A percentile compares a stretch with the other conserved stretches of the same genome.
Conservation (phyloP, 1,140 invertebrate species). For the Globodera rostochiensis region DNA sequence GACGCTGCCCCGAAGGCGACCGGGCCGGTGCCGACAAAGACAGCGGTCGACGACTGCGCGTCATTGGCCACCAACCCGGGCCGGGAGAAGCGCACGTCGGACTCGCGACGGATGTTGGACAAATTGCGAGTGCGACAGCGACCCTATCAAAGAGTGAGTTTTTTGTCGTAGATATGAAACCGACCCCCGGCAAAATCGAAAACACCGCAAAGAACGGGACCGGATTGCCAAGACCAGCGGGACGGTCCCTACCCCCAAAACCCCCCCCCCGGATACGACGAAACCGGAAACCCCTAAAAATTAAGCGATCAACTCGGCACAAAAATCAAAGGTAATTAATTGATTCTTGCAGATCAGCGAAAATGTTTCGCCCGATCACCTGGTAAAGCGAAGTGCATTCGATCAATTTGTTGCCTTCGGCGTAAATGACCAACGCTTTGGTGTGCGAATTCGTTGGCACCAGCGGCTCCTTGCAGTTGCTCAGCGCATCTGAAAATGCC, state of each 20-base stretch:
- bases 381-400: slow-evolving; percentile 64
- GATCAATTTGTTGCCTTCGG: slow-evolving; percentile 59
- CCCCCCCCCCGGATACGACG: too few relatives aligned
- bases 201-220: not conserved
- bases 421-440: slow-evolving; percentile 59
- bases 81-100: slow-evolving; percentile 48
- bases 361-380: slow-evolving; percentile 24
- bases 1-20: not conserved
- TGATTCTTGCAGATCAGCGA: too few relatives aligned
- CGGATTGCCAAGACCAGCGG: not conserved
- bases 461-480: slow-evolving; percentile 47
- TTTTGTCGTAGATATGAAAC: not conserved
- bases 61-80: slow-evolving; percentile 60
- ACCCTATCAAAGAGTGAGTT: slow-evolving; percentile 46
- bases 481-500: slow-evolving; percentile 36
- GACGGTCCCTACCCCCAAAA: too few relatives aligned
- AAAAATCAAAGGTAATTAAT: too few relatives aligned
- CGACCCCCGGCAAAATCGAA: not conserved
- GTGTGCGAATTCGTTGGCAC: slow-evolving; percentile 57
- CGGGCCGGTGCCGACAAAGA: slow-evolving; percentile 61
- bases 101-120: slow-evolving; percentile 60
- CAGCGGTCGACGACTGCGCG: slow-evolving; percentile 55
- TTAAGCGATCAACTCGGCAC: too few relatives aligned
- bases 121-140: slow-evolving; percentile 62
- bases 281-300: too few relatives aligned